Base-by-base conservation (phyloP, 2,888 invertebrate genomes). In the Stenurella melanura region DNA sequence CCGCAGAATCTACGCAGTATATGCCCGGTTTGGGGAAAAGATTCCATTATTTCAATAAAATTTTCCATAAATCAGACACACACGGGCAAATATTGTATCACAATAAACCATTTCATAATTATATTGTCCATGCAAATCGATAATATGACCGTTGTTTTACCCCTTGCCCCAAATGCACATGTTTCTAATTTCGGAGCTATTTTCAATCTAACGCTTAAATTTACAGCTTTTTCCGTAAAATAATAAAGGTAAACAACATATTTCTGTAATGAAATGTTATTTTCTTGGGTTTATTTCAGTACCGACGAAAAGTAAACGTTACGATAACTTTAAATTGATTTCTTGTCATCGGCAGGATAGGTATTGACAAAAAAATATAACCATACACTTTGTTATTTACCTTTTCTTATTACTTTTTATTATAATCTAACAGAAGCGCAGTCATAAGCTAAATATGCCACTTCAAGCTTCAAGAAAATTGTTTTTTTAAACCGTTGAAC, bases 131-230 rank as follows among this genome's bases (percentile, higher is more conserved):
- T 86, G 85, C 85, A 86, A 89, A 89, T 89, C 89, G 86, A 89
- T 89, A 89, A 89, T 87, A 85, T 84, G 84, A 85, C 84, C 83
- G 85, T 86, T 86, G 87, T 85, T 84, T 76, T 81, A 78, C 76
- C 84, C 82, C 83, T 84, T 85, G 84, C 84, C 83, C 85, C 78
- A 83, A 85, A 84, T 87, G 84, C 85, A 86, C 85, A 84, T 87
- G 85, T 85, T 84, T 84, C 81, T 79, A 80, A 81, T 77, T 80
- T 80, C 61, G 73, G 74, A 79, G 63, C 72, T 76, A 76, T 74
- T 81, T 74, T 64, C 60, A 68, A 66, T 72, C 12, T 15, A 64
- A 26, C 17, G 58, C 18, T 12, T 60, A 18, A 34, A 60, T 38
- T 70, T 60, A 50, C 15, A 12, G 15, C 21, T 42, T 15, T 50